Conservation (phyloP, 2,888 invertebrate genomes). For the Noctua comes region DNA sequence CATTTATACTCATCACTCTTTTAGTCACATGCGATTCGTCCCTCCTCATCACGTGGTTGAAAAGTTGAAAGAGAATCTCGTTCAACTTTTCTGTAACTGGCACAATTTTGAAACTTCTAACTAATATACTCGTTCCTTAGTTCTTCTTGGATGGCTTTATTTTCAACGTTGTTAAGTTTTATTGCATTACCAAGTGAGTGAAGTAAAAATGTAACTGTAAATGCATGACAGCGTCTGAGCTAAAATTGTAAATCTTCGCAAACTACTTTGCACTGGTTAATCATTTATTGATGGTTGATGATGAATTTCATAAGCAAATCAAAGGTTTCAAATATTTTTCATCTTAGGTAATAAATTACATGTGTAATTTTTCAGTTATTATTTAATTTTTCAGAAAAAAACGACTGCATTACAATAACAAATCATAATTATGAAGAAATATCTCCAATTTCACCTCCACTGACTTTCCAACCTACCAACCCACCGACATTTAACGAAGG, state of each 20-base stretch:
- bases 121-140: not conserved
- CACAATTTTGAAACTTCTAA: not conserved
- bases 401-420: conserved; percentile 29
- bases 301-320: not conserved
- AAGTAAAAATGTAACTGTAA: not conserved
- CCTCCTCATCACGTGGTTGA: not conserved
- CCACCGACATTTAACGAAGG: conserved; percentile 4
- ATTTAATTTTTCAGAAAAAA: conserved; percentile 44
- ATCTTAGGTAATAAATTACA: too few relatives aligned
- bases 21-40: not conserved
- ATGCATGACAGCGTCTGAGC: not conserved
- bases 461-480: not conserved
- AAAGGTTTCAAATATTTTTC: not conserved
- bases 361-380: not conserved
- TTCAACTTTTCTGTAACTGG: not conserved
- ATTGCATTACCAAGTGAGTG: not conserved
- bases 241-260: not conserved
- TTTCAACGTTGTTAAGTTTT: not conserved
- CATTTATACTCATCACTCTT: not conserved
- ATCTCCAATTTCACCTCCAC: not conserved
- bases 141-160: not conserved
- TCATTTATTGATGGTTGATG: not conserved
- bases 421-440: conserved; percentile 47
- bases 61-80: not conserved
- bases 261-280: not conserved